Base-by-base conservation (phyloP, 2,888 invertebrate genomes). In the Tineola bisselliella region DNA sequence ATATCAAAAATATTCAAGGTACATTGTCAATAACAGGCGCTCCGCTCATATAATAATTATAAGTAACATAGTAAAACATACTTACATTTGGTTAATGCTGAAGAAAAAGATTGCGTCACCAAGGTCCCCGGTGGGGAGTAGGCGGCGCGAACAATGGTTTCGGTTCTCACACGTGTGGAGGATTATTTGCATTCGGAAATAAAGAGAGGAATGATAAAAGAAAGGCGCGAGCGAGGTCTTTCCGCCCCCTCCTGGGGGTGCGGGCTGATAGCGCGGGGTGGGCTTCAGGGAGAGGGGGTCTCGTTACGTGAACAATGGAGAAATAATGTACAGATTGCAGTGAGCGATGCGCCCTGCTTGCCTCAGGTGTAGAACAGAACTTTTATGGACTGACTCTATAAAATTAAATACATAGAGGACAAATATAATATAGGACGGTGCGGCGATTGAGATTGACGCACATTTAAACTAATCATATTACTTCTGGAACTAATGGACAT, bases 171-270 rank as follows among this genome's bases (percentile, higher is more conserved):
- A 87, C 88, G 87, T 87, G 87, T 86, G 87, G 87, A 87, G 87
- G 87, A 87, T 87, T 88, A 88, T 88, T 88, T 88, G 88, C 88
- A 88, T 88, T 88, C 88, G 88, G 88, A 87, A 86, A 87, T 86
- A 86, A 87, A 86, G 83, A 87, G 84, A 88, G 87, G 84, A 83
- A 82, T 84, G 84, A 84, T 84, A 84, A 82, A 87, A 87, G 87
- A 87, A 87, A 87, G 86, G 87, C 87, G 87, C 86, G 84, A 87
- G 86, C 76, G 78, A 78, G 81, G 86, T 81, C 79, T 86, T 82
- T 76, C 82, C 84, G 83, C 84, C 84, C 80, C 79, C 74, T 77
- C 87, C 82, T 81, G 84, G 81, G 87, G 79, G 88, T 88, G 86
- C 84, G 81, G 80, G 76, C 76, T 74, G 70, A 72, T 62, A 72